Evolutionary conservation across 1,140 invertebrate genomes (phyloP), one percentile per base, ranked within the genome.

Genomic region (Drosophila nigromelanica): DNA sequence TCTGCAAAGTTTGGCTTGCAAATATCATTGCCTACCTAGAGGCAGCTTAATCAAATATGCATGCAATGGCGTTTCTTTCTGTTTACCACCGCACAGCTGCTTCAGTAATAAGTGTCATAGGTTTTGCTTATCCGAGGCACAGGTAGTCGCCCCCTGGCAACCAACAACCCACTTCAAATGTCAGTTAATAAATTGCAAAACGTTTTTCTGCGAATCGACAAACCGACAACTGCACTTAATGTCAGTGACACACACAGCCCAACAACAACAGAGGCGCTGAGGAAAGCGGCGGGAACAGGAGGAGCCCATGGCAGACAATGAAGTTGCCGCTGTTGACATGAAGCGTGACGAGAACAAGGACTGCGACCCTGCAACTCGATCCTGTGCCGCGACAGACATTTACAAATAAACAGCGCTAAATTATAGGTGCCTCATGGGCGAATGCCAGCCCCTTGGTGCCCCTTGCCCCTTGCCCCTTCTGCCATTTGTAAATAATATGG

Each of bases 331-430:
- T 63, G 73, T 76, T 76, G 76, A 76, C 76, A 73, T 78, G 75
- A 76, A 74, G 63, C 74, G 75, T 77, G 74, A 77, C 70, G 74
- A 67, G 54, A 21, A 69, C 73, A 59, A 72, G 59, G 48, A 71
- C 48, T 43, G 30, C 73, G 39, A 58, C 60, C 64, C 60, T 75
- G 73, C 61, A 76, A 78, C 73, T 78, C 27, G 70, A 78, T 78
- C 52, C 62, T 33, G 43, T 45, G n/a, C 47, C 61, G 39, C 66
- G 58, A 66, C 75, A 80, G 77, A 80, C 77, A 77, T 80, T 80
- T 77, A 80, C 77, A 80, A 80, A 80, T 80, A 80, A 80, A 80
- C 77, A 77, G 77, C 71, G 77, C 74, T 80, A 80, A 80, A 80
- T 80, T 80, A 80, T 80, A 80, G 77, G 74, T 80, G 71, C 77